Conservation (phyloP, 2,888 invertebrate genomes). For the Tachina grossa region DNA sequence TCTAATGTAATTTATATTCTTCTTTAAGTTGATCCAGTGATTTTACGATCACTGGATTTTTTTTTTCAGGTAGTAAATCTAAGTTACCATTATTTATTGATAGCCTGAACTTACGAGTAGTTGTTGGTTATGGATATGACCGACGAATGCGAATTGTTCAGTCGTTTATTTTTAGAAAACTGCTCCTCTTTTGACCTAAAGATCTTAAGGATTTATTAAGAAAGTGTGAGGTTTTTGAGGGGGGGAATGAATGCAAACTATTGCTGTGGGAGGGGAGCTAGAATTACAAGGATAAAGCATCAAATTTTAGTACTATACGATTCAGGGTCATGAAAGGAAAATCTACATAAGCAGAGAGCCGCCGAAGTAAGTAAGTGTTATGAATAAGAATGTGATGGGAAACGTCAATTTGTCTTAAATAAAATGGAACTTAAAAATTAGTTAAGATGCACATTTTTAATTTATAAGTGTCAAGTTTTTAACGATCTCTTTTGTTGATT, state of each 20-base stretch:
- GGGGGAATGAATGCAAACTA: slow-evolving; percentile 17
- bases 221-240: not conserved
- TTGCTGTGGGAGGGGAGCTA: not conserved
- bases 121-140: slow-evolving; percentile 52
- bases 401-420: too few species aligned
- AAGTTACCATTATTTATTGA: slow-evolving; percentile 23
- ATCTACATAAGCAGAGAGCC: not conserved
- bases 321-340: not conserved
- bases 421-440: too few species aligned
- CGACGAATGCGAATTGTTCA: slow-evolving; percentile 60
- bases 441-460: too few species aligned
- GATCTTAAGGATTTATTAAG: not conserved
- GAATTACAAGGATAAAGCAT: not conserved
- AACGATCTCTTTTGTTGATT: too few species aligned
- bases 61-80: not conserved
- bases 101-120: not conserved
- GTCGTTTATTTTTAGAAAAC: slow-evolving; percentile 14
- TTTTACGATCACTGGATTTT: not conserved
- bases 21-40: too few species aligned
- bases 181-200: not conserved
- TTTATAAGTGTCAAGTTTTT: too few species aligned
- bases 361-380: not conserved
- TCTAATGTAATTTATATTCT: not conserved
- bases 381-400: not conserved
- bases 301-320: not conserved